phyloP scores from a whole-genome alignment of 1,140 invertebrate genomes.

The silkworm (Bombyx mori) region ASM3026992v2 NC_085118.1:12353501-12354000 shows the following conservation, averaged over 20 bases:
- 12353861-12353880: too few species aligned
- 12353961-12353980: too few species aligned
- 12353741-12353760: conserved; percentile 15
- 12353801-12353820: too few species aligned
- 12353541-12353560: conserved; percentile 31
- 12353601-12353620: conserved; percentile 60
- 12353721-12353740: conserved; percentile 44
- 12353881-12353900: too few species aligned
- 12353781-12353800: too few species aligned
- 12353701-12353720: conserved; percentile 51
- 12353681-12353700: conserved; percentile 33
- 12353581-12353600: conserved; percentile 50
- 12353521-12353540: conserved; percentile 29
- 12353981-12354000: too few species aligned
- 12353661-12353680: conserved; percentile 45
- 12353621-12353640: conserved; percentile 60
- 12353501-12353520: neutral
- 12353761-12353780: neutral
- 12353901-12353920: too few species aligned
- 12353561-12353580: conserved; percentile 27
- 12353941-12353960: too few species aligned
- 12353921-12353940: too few species aligned
- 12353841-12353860: too few species aligned
- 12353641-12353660: conserved; percentile 54
- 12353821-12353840: too few species aligned